Percentiles rank a stretch among this genome's conserved stretches.
Conservation (phyloP, 1,140 invertebrate species). For the Hormaphis cornu region DNA sequence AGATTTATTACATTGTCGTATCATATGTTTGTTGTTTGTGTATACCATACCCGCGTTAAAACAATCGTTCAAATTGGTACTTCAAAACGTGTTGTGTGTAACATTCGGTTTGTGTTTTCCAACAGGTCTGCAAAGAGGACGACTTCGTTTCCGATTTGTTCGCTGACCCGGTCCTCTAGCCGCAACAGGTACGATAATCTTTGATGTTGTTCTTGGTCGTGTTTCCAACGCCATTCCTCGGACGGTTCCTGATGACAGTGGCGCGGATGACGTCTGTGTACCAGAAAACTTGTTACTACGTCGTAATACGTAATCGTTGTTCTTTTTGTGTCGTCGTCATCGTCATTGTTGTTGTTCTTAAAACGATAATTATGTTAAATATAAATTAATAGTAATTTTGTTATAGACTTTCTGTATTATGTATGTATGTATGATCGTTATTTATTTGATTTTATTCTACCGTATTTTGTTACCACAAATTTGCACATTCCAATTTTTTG, state of each 20-base stretch:
- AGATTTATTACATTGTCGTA: no score
- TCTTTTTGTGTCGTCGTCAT: background rate
- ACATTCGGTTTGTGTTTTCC: background rate
- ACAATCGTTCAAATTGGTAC: no score
- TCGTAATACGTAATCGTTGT: background rate
- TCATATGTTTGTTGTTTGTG: no score
- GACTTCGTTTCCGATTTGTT: conserved; percentile 30
- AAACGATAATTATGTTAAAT: background rate
- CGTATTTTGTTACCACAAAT: background rate
- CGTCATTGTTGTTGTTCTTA: background rate
- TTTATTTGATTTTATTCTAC: no score
- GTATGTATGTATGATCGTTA: background rate
- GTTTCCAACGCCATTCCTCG: conserved; percentile 22
- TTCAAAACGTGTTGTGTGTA: background rate
- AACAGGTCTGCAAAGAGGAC: conserved; percentile 31
- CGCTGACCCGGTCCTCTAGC: background rate
- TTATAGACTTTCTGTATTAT: background rate
- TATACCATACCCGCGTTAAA: no score
- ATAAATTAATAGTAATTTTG: background rate
- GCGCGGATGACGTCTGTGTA: background rate
- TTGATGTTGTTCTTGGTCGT: conserved; percentile 31
- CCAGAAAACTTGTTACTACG: background rate
- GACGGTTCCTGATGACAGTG: conserved; percentile 25
- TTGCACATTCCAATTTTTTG: conserved; percentile 27
- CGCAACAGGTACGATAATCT: conserved; percentile 19